phyloP scores from a whole-genome alignment of 2,888 invertebrate genomes.

The Andricus curvator region DNA sequence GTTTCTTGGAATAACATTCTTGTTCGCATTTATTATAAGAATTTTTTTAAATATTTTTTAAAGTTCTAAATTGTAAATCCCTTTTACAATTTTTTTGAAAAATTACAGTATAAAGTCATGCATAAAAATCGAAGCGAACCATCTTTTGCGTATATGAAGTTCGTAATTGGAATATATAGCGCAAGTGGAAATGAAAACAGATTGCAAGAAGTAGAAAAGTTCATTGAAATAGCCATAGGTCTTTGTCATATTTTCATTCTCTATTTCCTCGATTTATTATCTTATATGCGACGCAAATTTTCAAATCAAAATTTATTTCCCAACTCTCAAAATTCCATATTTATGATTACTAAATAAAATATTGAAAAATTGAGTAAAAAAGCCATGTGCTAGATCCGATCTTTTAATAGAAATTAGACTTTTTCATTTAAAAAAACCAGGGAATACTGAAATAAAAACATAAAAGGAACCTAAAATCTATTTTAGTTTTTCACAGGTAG shows the following conservation, averaged over 20 bases:
- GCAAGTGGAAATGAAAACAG: slow-evolving; percentile 25
- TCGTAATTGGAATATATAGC: slow-evolving; percentile 10
- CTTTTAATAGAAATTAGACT: too few species aligned
- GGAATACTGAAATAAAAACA: too few species aligned
- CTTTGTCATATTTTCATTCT: background rate
- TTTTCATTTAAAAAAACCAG: too few species aligned
- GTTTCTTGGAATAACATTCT: too few species aligned
- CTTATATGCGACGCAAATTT: background rate
- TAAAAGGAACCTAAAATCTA: too few species aligned
- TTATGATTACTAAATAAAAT: background rate
- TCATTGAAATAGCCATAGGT: background rate
- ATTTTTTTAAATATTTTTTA: background rate
- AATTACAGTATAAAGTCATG: background rate
- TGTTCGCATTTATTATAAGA: too few species aligned
- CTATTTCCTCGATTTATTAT: background rate
- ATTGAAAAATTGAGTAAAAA: background rate
- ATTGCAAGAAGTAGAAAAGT: slow-evolving; percentile 14
- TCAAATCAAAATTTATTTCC: background rate
- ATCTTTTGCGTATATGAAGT: background rate
- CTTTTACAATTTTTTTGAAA: background rate
- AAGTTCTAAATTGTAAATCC: background rate
- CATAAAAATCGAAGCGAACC: background rate
- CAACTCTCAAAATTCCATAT: background rate
- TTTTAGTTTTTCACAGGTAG: too few species aligned
- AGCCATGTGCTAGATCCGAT: too few species aligned